Evolutionary conservation across 2,888 invertebrate species (phyloP).

Genomic region (Synanthedon myopaeformis): DNA sequence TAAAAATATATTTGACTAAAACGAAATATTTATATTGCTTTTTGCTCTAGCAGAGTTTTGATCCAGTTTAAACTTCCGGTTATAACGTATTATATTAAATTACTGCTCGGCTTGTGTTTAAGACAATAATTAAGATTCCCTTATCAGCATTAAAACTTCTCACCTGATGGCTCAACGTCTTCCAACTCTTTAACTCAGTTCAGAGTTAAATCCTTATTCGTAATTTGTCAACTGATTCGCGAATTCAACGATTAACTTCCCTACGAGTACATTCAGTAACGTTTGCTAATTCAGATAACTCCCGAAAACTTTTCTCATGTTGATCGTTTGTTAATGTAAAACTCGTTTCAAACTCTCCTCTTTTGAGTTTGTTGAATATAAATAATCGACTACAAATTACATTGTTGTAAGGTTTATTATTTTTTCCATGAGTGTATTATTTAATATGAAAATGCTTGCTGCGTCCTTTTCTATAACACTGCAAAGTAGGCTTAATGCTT

Average conservation of each 20-base stretch:
- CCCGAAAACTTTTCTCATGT: conserved; percentile 23
- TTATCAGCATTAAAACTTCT: not conserved
- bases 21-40: too few relatives aligned
- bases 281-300: conserved; percentile 41
- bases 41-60: too few relatives aligned
- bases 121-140: not conserved
- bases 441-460: too few relatives aligned
- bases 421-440: not conserved
- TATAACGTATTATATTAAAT: too few relatives aligned
- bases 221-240: conserved; percentile 7
- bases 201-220: conserved; percentile 3
- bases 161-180: not conserved
- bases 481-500: too few relatives aligned
- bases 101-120: too few relatives aligned
- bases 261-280: conserved; percentile 19
- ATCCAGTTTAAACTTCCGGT: too few relatives aligned
- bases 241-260: conserved; percentile 14
- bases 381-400: not conserved
- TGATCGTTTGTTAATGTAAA: conserved; percentile 31
- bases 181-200: not conserved
- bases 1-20: too few relatives aligned
- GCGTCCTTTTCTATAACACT: too few relatives aligned
- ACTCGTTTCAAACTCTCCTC: conserved; percentile 20
- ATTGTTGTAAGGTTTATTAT: not conserved
- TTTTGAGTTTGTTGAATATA: not conserved